Percentiles rank a stretch among this genome's conserved stretches.
Conservation (phyloP, 2,888 invertebrate species). For the Eristalis intricaria region DNA sequence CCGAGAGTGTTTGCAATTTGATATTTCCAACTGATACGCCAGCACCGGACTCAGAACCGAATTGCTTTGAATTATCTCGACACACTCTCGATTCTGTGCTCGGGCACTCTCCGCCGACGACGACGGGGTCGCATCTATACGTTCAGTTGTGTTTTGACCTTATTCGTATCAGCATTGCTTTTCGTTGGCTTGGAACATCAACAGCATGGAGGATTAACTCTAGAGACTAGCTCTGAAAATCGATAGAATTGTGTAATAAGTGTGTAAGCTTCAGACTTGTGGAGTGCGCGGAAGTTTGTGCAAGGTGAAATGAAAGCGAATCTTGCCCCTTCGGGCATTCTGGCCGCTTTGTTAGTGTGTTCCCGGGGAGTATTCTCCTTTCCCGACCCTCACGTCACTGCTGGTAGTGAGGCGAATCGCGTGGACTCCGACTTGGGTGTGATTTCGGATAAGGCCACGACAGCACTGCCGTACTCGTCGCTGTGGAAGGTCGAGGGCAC, state of each 20-base stretch:
- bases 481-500: conserved; percentile 57
- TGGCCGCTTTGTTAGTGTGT: conserved; percentile 14
- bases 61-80: conserved; percentile 44
- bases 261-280: neutral
- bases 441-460: conserved; percentile 12
- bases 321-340: conserved; percentile 8
- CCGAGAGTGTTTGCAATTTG: conserved; percentile 33
- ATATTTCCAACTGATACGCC: conserved; percentile 49
- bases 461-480: conserved; percentile 45
- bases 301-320: conserved; percentile 39
- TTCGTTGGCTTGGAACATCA: neutral
- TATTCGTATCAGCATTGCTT: conserved; percentile 46
- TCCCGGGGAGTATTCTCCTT: conserved; percentile 35
- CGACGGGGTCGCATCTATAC: neutral
- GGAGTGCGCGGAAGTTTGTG: neutral
- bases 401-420: conserved; percentile 5
- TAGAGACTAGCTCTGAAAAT: neutral
- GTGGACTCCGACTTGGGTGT: conserved; percentile 8
- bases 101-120: neutral
- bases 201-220: neutral
- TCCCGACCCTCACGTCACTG: conserved; percentile 28
- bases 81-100: conserved; percentile 19
- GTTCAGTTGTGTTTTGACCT: conserved; percentile 61
- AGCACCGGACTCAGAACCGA: neutral
- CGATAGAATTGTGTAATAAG: neutral